These are phyloP conservation scores for Andricus curvator DNA, from an alignment of 2,888 invertebrate genomes.

Conservation along the genomic window DNA sequence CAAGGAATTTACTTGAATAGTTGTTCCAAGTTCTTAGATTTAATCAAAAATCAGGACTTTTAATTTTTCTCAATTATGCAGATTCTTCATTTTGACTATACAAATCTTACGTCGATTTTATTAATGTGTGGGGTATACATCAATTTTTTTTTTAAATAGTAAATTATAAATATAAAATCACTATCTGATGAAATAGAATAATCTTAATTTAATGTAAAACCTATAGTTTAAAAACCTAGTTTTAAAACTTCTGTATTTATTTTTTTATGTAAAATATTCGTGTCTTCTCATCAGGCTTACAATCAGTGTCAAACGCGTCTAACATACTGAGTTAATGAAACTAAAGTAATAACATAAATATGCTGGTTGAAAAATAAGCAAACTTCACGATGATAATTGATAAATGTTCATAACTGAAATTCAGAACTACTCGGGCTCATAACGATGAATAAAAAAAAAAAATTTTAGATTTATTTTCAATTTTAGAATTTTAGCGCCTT, in stretches of 20 bases:
- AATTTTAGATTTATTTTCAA: background rate
- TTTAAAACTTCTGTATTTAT: background rate
- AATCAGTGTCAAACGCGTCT: background rate
- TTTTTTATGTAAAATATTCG: background rate
- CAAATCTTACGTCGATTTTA: no score
- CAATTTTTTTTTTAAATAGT: background rate
- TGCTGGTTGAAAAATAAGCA: background rate
- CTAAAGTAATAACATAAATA: background rate
- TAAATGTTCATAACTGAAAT: background rate
- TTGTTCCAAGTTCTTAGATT: background rate
- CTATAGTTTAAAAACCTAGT: no score
- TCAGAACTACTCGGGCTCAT: background rate
- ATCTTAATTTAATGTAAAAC: no score
- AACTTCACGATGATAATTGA: background rate
- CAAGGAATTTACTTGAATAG: background rate
- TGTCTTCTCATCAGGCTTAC: background rate
- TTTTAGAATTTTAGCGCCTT: no score
- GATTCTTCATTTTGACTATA: background rate
- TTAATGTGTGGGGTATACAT: no score
- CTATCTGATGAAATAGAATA: background rate
- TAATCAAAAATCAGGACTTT: background rate
- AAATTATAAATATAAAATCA: background rate
- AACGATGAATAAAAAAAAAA: background rate
- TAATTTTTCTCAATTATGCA: background rate
- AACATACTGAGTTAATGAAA: background rate